Evolutionary conservation across 2,113 vertebrate species (phyloP).

Genomic region (Chlamydotis undulata): DNA sequence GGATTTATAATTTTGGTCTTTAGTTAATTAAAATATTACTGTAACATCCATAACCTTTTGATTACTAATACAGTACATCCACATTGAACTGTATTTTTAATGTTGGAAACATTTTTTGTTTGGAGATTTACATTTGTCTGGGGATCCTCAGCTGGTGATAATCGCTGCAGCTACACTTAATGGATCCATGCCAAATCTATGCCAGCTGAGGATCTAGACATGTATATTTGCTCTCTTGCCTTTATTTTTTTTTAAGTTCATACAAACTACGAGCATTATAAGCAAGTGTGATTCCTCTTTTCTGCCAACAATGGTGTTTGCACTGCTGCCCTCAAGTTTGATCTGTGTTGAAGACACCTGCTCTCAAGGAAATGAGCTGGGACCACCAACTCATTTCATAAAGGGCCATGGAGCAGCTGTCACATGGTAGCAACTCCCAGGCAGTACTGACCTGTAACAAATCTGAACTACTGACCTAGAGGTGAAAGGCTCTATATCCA

Average conservation of each 20-base stretch:
- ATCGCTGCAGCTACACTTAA: neutral
- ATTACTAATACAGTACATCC: neutral
- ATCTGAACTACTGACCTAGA: conserved; percentile 62
- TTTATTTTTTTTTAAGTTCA: neutral
- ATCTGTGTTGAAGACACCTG: conserved; percentile 52
- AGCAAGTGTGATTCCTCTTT: neutral
- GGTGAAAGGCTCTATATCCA: conserved; percentile 66
- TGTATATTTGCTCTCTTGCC: neutral
- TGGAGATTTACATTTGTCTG: neutral
- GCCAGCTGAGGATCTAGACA: conserved; percentile 20
- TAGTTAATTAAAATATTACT: neutral
- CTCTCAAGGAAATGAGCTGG: conserved; percentile 48
- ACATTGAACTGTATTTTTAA: neutral
- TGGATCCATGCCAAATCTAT: neutral
- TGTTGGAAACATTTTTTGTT: neutral
- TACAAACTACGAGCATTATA: neutral
- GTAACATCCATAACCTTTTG: neutral
- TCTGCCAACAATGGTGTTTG: neutral
- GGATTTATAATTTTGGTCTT: neutral
- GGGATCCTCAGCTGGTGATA: conserved; percentile 19
- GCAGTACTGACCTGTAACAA: conserved; percentile 63
- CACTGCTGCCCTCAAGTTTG: conserved; percentile 15
- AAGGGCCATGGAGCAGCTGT: conserved; percentile 56
- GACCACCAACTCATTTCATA: conserved; percentile 48
- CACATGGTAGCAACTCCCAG: conserved; percentile 48